Percentiles rank a stretch among this genome's conserved stretches.
Conservation (phyloP, 2,113 vertebrate species). For the Coreoperca whiteheadi region DNA sequence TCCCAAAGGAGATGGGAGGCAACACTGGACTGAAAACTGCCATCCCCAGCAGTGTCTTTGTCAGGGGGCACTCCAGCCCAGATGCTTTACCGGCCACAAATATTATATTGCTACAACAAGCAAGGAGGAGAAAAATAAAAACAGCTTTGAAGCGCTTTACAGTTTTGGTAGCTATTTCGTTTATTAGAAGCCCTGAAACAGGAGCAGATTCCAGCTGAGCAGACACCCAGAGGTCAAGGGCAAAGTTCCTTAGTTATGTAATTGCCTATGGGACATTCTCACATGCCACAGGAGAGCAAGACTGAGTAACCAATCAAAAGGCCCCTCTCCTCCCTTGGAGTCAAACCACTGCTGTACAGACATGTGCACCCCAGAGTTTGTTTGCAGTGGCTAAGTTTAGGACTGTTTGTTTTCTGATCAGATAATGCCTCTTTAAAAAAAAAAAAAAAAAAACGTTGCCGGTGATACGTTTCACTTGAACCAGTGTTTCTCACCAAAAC, state of each 20-base stretch:
- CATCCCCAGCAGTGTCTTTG: slow-evolving; percentile 75
- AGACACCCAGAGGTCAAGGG: slow-evolving; percentile 48
- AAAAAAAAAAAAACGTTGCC: slow-evolving; percentile 20
- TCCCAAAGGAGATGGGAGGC: slow-evolving; percentile 62
- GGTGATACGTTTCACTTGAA: background rate
- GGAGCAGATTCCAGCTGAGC: slow-evolving; percentile 58
- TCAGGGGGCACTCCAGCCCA: slow-evolving; percentile 40
- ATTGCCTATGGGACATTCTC: slow-evolving; percentile 66
- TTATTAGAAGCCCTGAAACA: slow-evolving; percentile 34
- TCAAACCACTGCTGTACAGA: slow-evolving; percentile 72
- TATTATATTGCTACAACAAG: slow-evolving; percentile 45
- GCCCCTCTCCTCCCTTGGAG: slow-evolving; percentile 43
- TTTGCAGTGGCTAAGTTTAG: slow-evolving; percentile 73
- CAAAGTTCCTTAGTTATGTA: slow-evolving; percentile 70
- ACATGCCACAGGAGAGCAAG: slow-evolving; percentile 44
- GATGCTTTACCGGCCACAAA: slow-evolving; percentile 37
- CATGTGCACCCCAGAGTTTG: slow-evolving; percentile 64
- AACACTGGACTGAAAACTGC: slow-evolving; percentile 70
- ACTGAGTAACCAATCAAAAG: slow-evolving; percentile 55
- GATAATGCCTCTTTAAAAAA: slow-evolving; percentile 40
- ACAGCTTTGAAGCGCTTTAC: background rate
- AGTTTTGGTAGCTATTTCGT: slow-evolving; percentile 23
- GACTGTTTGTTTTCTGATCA: slow-evolving; percentile 56
- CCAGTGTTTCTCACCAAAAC: background rate
- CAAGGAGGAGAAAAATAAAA: background rate